Percentiles rank a stretch among this genome's conserved stretches.
These are phyloP conservation scores for Boleophthalmus pectinirostris DNA, from an alignment of 2,113 vertebrate genomes.

Conservation along the genomic window DNA sequence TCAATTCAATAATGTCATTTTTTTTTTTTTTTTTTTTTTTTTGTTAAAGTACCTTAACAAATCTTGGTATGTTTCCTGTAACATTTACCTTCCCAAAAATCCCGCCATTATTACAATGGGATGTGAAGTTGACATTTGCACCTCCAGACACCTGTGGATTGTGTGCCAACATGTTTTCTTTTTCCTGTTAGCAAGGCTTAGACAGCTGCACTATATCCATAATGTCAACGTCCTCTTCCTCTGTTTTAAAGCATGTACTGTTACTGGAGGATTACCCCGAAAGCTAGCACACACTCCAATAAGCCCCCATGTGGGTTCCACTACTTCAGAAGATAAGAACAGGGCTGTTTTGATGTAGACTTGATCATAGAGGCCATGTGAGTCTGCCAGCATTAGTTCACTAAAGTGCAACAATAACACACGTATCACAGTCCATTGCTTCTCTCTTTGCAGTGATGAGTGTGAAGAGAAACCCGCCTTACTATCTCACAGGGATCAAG, in stretches of 20 bases:
- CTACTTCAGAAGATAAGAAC: slow-evolving; percentile 50
- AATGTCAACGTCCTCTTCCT: slow-evolving; percentile 20
- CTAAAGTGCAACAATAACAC: slow-evolving; percentile 76
- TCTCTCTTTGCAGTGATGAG: slow-evolving; percentile 50
- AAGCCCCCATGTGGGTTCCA: slow-evolving; percentile 58
- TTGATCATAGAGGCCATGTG: slow-evolving; percentile 47
- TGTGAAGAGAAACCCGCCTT: slow-evolving; percentile 68
- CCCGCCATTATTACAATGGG: background rate
- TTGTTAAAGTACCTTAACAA: too few relatives aligned
- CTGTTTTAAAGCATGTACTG: slow-evolving; percentile 10
- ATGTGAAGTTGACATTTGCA: background rate
- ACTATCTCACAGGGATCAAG: slow-evolving; percentile 78
- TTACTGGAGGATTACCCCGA: slow-evolving; percentile 23
- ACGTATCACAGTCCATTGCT: slow-evolving; percentile 57
- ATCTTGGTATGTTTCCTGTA: background rate
- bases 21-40: too few relatives aligned
- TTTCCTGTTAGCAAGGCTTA: background rate
- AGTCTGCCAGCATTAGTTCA: slow-evolving; percentile 62
- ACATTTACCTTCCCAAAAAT: background rate
- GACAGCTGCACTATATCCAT: slow-evolving; percentile 26
- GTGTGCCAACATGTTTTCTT: slow-evolving; percentile 10
- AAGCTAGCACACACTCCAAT: slow-evolving; percentile 38
- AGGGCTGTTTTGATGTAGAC: slow-evolving; percentile 48
- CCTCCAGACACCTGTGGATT: slow-evolving; percentile 3
- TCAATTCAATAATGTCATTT: too few relatives aligned